Evolutionary conservation across 2,797 vertebrate species (phyloP), one percentile per base, ranked within the genome.

Genomic region (Protosalanx chinensis): DNA sequence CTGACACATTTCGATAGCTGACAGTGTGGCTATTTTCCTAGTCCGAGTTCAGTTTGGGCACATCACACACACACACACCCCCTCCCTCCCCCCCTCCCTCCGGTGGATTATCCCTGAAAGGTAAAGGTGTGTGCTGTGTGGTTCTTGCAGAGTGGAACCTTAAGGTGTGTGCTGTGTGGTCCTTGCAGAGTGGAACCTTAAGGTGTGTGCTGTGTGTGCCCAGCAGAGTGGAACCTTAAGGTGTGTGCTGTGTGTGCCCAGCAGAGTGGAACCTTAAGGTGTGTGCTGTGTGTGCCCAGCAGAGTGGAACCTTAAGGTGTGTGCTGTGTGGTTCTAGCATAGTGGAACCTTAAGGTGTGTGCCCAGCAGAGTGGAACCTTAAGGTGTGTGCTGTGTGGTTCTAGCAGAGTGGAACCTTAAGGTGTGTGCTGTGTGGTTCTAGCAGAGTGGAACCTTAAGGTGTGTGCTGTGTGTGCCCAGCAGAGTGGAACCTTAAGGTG

Each of bases 331-430:
- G n/a, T n/a, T 1, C 23, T 1, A 27, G 23, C 23, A 27, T 1
- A 27, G 23, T 27, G 23, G 23, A 27, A 27, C 23, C 23, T 27
- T 27, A 27, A 27, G 23, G 1, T 27, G 23, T 27, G 23, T 27
- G 23, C 23, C 23, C 1, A 27, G 23, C 23, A 27, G 23, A 27
- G 23, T 27, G 23, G 23, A 27, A 27, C 23, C 23, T 27, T 27
- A 27, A 27, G 23, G 23, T 27, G 23, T 27, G 23, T 27, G 23
- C 23, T 27, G 23, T 27, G 15, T 69, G 67, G 56, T 23, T 78
- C 81, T 58, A 79, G 80, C 81, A 83, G 77, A 58, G 33, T 58
- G 49, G n/a, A 58, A 68, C 49, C 51, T 70, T 74, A 23, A 66
- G 20, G 12, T 27, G 0, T 15, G 62, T 3, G 3, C 0, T 56